Percentiles rank a stretch among this genome's conserved stretches.
Conservation (phyloP, 1,140 invertebrate species). For the Papilio polytes region DNA sequence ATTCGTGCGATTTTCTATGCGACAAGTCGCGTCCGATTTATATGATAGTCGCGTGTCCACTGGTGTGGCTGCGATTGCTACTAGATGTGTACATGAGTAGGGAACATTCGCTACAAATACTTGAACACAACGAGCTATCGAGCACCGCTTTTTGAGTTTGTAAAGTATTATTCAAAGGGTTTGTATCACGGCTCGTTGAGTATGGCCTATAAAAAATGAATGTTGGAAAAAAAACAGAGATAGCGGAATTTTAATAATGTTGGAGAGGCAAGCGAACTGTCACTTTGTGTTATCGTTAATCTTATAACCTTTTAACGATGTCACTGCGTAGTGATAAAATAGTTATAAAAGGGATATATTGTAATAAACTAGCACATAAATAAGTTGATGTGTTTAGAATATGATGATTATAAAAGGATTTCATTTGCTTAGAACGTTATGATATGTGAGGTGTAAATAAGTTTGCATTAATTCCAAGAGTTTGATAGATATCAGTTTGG, state of each 20-base stretch:
- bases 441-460: too few species aligned
- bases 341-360: neutral
- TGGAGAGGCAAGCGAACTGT: neutral
- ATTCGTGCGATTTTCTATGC: neutral
- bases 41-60: neutral
- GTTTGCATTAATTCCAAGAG: too few species aligned
- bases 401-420: neutral
- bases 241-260: neutral
- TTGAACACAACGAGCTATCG: neutral
- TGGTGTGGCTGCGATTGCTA: neutral
- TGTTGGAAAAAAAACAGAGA: neutral
- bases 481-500: too few species aligned
- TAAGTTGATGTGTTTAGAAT: neutral
- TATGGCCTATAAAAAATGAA: neutral
- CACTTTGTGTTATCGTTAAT: conserved; percentile 7
- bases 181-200: neutral
- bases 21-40: neutral
- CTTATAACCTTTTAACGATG: conserved; percentile 16
- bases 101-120: neutral
- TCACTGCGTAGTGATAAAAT: neutral
- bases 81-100: neutral
- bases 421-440: too few species aligned
- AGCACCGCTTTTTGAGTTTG: neutral
- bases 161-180: neutral
- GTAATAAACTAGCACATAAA: neutral